phyloP scores from a whole-genome alignment of 2,113 vertebrate species.

The Vimba vimba region DNA sequence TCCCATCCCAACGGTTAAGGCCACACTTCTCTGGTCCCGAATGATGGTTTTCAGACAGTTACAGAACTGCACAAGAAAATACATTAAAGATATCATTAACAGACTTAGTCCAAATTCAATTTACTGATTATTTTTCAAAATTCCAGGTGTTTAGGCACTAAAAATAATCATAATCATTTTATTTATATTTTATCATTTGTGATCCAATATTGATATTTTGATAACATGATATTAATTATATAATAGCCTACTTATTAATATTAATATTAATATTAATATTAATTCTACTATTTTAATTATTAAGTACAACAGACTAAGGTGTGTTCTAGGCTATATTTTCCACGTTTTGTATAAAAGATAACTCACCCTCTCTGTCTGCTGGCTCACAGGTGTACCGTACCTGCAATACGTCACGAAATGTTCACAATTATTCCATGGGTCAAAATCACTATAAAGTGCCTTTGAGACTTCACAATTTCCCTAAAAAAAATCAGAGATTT shows the following conservation, averaged over 20 bases:
- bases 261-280: neutral
- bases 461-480: too few relatives aligned
- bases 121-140: neutral
- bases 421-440: constrained; percentile 98
- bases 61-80: constrained; percentile 82
- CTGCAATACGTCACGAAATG: constrained; percentile 93
- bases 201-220: neutral
- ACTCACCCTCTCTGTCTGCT: constrained; percentile 88
- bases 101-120: neutral
- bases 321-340: neutral
- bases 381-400: constrained; percentile 82
- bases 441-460: too few relatives aligned
- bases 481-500: too few relatives aligned
- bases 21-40: constrained; percentile 88
- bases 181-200: too few relatives aligned
- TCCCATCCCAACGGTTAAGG: constrained; percentile 81
- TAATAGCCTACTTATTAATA: neutral
- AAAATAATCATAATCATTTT: too few relatives aligned
- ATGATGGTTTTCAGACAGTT: constrained; percentile 86
- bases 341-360: neutral
- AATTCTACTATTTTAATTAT: neutral
- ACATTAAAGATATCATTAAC: neutral
- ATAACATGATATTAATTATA: neutral
- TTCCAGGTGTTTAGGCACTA: neutral
- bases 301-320: neutral